Base-by-base conservation (phyloP, 2,797 vertebrate genomes). In the Liparis tanakae region DNA sequence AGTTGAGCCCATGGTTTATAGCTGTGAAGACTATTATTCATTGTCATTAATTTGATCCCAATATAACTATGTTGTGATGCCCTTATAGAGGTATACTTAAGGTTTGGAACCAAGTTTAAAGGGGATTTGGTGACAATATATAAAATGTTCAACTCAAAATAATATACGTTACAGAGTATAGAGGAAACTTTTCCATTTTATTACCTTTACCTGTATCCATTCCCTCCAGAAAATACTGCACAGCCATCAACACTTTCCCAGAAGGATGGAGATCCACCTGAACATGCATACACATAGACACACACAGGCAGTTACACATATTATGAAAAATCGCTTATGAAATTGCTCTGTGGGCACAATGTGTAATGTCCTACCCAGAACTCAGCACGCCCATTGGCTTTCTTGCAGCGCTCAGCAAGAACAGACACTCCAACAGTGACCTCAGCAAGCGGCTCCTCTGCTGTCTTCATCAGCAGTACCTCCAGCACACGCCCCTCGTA, bases 241-340 rank as follows among this genome's bases (percentile, higher is more conserved):
- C 97, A 54, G 96, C 95, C 97, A 99, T 99, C 94, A 99, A 94
- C 85, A 99, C 96, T 91, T 97, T 99, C 74, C 97, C 98, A 77
- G 98, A 96, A 48, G 98, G 98, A 77, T 98, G 98, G 10, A 99
- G 94, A 91, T 99, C 98, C 90, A 99, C 95, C 98, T 99, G 75
- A 77, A 89, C 50, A 86, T 57, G 82, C 53, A 74, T 36, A 66
- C 50, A 70, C 15, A 72, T 30, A 81, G 72, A 80, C 44, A 74
- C 50, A 76, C 46, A 72, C 25, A 57, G 22, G 46, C 4, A 71
- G 53, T 76, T 66, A 85, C 64, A 71, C 48, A 64, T 14, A 36
- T 30, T 30, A 30, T 30, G 25, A 30, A 30, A 30, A 0, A 65
- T 14, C 66, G 25, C 7, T 33, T n/a, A 4, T 67, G 8, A 57